Percentiles rank a stretch among this genome's conserved stretches.
Evolutionary conservation across 1,140 invertebrate species (phyloP).

Genomic region (Pectinophora gossypiella): DNA sequence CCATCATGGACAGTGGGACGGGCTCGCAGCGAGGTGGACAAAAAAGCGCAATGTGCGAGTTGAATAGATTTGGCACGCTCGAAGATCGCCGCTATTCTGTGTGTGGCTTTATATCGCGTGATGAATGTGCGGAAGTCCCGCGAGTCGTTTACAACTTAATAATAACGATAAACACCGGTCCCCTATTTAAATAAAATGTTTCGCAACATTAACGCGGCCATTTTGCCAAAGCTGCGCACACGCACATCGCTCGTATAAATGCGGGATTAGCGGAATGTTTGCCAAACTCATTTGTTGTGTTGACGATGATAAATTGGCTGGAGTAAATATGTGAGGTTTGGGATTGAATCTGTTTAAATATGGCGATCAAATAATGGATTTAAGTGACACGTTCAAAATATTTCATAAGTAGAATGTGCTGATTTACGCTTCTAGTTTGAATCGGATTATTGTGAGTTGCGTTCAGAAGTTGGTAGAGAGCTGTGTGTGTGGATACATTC

Average conservation of each 20-base stretch:
- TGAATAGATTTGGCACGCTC: slow-evolving; percentile 67
- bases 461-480: no score
- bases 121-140: slow-evolving; percentile 63
- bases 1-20: slow-evolving; percentile 46
- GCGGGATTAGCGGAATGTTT: slow-evolving; percentile 52
- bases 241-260: slow-evolving; percentile 32
- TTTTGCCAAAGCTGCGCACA: slow-evolving; percentile 45
- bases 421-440: no score
- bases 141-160: slow-evolving; percentile 60
- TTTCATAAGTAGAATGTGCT: no score
- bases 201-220: slow-evolving; percentile 56
- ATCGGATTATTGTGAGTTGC: no score
- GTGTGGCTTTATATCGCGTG: slow-evolving; percentile 36
- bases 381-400: no score
- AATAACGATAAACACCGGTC: slow-evolving; percentile 64
- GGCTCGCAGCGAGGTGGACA: slow-evolving; percentile 23
- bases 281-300: slow-evolving; percentile 51
- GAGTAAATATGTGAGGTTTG: slow-evolving; percentile 1
- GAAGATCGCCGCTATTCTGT: slow-evolving; percentile 10
- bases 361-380: no score
- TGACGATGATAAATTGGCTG: slow-evolving; percentile 41
- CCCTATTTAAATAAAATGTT: slow-evolving; percentile 59
- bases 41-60: slow-evolving; percentile 48
- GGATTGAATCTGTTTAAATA: background rate
- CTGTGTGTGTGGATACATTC: no score